Base-by-base conservation (phyloP, 2,113 vertebrate genomes). In the Centropus bengalensis region DNA sequence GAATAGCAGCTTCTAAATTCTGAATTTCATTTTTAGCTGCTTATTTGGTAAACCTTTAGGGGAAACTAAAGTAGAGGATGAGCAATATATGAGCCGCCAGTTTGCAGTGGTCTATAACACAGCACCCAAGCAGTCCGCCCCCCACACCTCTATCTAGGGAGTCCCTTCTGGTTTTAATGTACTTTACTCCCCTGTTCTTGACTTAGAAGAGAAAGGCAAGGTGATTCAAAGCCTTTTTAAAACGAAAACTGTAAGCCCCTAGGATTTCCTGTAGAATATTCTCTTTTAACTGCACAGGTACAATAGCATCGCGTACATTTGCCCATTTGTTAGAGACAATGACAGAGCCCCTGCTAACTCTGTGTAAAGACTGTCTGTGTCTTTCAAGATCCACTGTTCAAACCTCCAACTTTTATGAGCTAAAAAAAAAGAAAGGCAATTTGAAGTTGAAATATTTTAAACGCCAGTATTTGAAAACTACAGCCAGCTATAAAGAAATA, bases 161-260 rank as follows among this genome's bases (percentile, higher is more conserved):
- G 12, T 5, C 6, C 11, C n/a, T 69, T 76, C 71, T 73, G 67
- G 8, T 17, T 8, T 58, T 26, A 78, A 75, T 17, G 24, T 20
- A 12, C 52, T 82, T 78, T 59, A 9, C 7, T 4, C 15, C 91
- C 28, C 44, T 58, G 3, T 14, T 79, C 15, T 75, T 5, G 0
- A 33, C 2, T 8, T 17, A 14, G 42, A 81, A 70, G 11, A 54
- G 21, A 42, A 83, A 70, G 13, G 26, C 54, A 14, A 54, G 81
- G 6, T 1, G 0, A 30, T 52, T 80, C 1, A n/a, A 56, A 93
- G 64, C 8, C 3, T 4, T 86, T 58, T 60, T 44, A 28, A 68
- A 44, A 1, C 2, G 32, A 13, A 47, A 42, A 51, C 26, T 70
- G 21, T 10, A 60, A 58, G 40, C n/a, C 1, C 0, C 13, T 22